Evolutionary conservation across 2,888 invertebrate species (phyloP).

Genomic region (Nomada flava): DNA sequence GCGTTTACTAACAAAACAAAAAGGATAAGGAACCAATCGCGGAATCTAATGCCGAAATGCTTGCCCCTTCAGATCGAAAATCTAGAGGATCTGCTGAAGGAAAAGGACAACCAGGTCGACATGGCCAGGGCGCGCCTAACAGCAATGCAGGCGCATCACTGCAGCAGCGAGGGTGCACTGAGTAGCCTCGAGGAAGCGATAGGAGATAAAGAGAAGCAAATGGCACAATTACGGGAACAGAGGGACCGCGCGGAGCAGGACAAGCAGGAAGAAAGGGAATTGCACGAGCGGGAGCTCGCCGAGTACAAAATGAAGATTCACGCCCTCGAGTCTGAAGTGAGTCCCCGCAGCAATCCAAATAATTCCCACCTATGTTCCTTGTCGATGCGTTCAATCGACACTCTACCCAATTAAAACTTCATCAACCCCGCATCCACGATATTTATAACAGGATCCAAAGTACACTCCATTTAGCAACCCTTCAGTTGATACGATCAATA

Average conservation of each 20-base stretch:
- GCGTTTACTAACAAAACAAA: background rate
- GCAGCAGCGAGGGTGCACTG: slow-evolving; percentile 96
- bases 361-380: background rate
- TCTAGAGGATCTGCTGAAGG: slow-evolving; percentile 97
- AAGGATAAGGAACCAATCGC: background rate
- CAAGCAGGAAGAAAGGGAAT: slow-evolving; percentile 97
- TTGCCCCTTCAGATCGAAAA: slow-evolving; percentile 93
- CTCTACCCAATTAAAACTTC: background rate
- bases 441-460: background rate
- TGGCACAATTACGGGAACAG: slow-evolving; percentile 96
- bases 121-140: slow-evolving; percentile 95
- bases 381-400: background rate
- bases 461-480: background rate
- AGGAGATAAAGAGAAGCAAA: slow-evolving; percentile 98
- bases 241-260: slow-evolving; percentile 98
- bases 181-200: slow-evolving; percentile 97
- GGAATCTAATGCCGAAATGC: background rate
- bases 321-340: slow-evolving; percentile 92
- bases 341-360: slow-evolving; percentile 2
- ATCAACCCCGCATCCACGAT: background rate
- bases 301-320: slow-evolving; percentile 98
- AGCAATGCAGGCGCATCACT: slow-evolving; percentile 97
- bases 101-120: slow-evolving; percentile 99
- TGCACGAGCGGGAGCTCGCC: slow-evolving; percentile 96
- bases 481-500: slow-evolving; percentile 15